These are phyloP conservation scores for Chrysocyon brachyurus DNA, from an alignment of 2,797 vertebrate species.

Conservation along the genomic window DNA sequence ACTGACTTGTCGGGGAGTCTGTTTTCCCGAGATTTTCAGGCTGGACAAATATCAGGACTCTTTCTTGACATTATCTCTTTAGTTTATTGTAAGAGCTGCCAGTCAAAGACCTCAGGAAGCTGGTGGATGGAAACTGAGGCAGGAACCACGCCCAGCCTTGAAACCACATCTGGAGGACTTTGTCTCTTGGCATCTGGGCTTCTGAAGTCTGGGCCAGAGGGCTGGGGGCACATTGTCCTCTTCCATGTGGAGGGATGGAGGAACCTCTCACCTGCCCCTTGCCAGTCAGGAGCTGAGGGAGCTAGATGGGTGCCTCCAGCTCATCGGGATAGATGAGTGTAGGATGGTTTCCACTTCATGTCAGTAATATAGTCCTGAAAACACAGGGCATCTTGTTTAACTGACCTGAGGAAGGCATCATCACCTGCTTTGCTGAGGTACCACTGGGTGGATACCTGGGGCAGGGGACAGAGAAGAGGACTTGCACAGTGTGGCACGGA, in stretches of 20 bases:
- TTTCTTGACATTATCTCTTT: background rate
- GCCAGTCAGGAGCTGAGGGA: background rate
- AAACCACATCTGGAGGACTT: background rate
- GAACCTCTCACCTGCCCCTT: background rate
- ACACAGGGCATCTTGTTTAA: background rate
- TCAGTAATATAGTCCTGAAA: background rate
- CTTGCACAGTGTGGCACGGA: accelerated
- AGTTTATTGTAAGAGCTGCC: background rate
- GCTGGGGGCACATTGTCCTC: background rate
- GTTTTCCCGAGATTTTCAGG: slow-evolving; percentile 41
- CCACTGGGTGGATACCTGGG: too few species aligned
- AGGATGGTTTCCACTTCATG: background rate
- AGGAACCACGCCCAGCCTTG: background rate
- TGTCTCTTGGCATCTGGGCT: background rate
- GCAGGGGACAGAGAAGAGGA: too few species aligned
- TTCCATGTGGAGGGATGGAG: background rate
- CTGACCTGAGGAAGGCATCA: background rate
- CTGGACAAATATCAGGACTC: slow-evolving; percentile 58
- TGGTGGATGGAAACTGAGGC: background rate
- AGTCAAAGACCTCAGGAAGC: background rate
- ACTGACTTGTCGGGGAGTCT: background rate
- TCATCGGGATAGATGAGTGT: background rate
- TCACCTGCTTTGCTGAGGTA: background rate
- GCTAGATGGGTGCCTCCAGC: background rate
- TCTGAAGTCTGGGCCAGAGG: background rate